Evolutionary conservation across 2,113 vertebrate species (phyloP), one percentile per base, ranked within the genome.

Genomic region (Alethe diademata): DNA sequence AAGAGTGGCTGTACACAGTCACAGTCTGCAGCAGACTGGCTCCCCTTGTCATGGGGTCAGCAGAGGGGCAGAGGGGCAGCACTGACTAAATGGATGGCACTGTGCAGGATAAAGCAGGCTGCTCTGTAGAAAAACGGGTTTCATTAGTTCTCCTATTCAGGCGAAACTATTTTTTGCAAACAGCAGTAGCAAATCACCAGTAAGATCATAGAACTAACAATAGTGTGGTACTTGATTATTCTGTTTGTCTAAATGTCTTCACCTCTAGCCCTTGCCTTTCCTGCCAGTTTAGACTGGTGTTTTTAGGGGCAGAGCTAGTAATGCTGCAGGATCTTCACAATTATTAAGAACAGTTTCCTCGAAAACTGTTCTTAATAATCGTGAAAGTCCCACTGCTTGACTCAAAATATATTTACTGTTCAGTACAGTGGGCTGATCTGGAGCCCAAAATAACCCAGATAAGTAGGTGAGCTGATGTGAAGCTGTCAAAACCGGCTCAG

Each of bases 1-100:
- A 22, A 24, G 17, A 58, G 35, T 38, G 57, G 24, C 26, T 0
- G 0, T 19, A 6, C 23, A 35, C 19, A 13, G 0, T 0, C 43
- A 19, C 43, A 45, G 43, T 78, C 40, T 11, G 5, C 18, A 48
- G 8, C 19, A 58, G 43, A 12, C 35, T 22, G 26, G 19, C 19
- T 35, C 47, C 48, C 26, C 14, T 62, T 3, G 13, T 23, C 31
- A 0, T 0, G 5, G 29, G 24, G 11, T 67, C 8, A 2, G 31
- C 19, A 70, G 24, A 8, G 56, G 19, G 1, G 1, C 1, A 19
- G 40, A 31, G 17, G 36, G 31, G 61, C 22, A 82, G 19, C 4
- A 8, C 12, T 26, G 36, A 17, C 0, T 3, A 64, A 8, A 6
- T 29, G 66, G 25, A 69, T 61, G 25, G 12, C 3, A 6, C 7